Percentiles rank a stretch among this genome's conserved stretches.
phyloP scores from a whole-genome alignment of 2,888 invertebrate genomes.

The Colletes collaris region DNA sequence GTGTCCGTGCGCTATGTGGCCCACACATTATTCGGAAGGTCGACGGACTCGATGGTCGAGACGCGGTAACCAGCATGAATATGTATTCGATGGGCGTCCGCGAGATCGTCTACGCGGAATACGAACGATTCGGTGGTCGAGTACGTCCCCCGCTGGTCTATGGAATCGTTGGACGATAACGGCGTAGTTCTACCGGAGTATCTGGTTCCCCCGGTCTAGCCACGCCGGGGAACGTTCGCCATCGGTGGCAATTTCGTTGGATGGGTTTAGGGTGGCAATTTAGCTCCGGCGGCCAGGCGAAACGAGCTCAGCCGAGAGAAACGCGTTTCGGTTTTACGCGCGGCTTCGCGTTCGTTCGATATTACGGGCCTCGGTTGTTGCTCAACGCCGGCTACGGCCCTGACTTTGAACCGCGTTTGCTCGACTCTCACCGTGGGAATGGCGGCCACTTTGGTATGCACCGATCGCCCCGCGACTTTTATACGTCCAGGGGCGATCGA shows the following conservation, averaged over 20 bases:
- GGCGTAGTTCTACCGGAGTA: too few species aligned
- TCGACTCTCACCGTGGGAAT: constrained; percentile 72
- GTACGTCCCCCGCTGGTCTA: not conserved
- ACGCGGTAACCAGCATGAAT: constrained; percentile 66
- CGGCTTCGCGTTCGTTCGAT: constrained; percentile 24
- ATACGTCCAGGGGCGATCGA: not conserved
- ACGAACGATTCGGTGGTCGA: constrained; percentile 3
- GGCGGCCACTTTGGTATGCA: constrained; percentile 50
- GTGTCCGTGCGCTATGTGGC: not conserved
- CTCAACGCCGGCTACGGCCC: constrained; percentile 63
- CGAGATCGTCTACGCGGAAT: constrained; percentile 53
- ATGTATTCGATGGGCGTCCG: constrained; percentile 59
- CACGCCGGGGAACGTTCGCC: not conserved
- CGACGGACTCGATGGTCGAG: constrained; percentile 57
- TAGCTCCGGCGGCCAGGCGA: not conserved
- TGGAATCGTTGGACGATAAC: not conserved
- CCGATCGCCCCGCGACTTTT: constrained; percentile 11
- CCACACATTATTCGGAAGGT: constrained; percentile 38
- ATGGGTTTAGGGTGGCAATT: constrained; percentile 1
- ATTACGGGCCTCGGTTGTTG: constrained; percentile 49
- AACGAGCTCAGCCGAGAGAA: constrained; percentile 1
- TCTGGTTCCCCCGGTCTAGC: not conserved
- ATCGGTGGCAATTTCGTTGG: constrained; percentile 5
- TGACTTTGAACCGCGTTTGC: constrained; percentile 72
- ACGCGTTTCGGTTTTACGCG: constrained; percentile 36